phyloP scores from a whole-genome alignment of 1,140 invertebrate species.

The Solenopsis fugax region DNA sequence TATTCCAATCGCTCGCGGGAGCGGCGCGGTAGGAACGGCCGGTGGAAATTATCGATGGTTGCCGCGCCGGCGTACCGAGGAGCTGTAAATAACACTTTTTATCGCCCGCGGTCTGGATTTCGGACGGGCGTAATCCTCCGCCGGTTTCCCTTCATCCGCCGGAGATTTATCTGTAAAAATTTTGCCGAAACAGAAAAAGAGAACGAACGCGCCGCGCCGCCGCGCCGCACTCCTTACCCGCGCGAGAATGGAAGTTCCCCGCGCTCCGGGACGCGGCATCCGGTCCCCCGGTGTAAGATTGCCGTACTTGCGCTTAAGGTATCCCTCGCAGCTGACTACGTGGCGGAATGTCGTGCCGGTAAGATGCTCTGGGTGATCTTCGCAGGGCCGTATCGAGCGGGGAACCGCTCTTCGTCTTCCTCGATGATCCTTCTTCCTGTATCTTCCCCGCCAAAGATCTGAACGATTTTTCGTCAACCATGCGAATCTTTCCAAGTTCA shows the following conservation, averaged over 20 bases:
- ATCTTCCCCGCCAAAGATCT: background rate
- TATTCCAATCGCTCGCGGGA: slow-evolving; percentile 14
- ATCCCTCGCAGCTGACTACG: slow-evolving; percentile 64
- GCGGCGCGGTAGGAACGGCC: slow-evolving; percentile 52
- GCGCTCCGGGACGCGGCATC: slow-evolving; percentile 8
- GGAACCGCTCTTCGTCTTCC: background rate
- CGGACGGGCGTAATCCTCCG: slow-evolving; percentile 45
- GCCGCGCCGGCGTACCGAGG: slow-evolving; percentile 50
- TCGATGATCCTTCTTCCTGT: background rate
- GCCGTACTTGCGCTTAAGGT: slow-evolving; percentile 39
- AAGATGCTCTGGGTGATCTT: slow-evolving; percentile 72
- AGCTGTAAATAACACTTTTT: slow-evolving; percentile 77
- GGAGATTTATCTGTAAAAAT: slow-evolving; percentile 41
- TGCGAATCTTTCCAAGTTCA: background rate
- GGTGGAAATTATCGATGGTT: slow-evolving; percentile 27
- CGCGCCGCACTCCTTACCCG: slow-evolving; percentile 26
- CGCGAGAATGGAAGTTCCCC: slow-evolving; percentile 14
- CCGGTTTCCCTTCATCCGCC: slow-evolving; percentile 15
- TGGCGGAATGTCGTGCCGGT: slow-evolving; percentile 75
- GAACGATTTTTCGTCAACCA: background rate
- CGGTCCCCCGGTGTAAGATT: slow-evolving; percentile 13
- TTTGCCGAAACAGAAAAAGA: slow-evolving; percentile 9
- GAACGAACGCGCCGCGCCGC: background rate
- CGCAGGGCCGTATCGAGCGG: slow-evolving; percentile 73
- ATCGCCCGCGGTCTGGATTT: slow-evolving; percentile 63